Percentiles rank a stretch among this genome's conserved stretches.
Evolutionary conservation across 2,888 invertebrate species (phyloP).

Genomic region (Lithophane ornitopus): DNA sequence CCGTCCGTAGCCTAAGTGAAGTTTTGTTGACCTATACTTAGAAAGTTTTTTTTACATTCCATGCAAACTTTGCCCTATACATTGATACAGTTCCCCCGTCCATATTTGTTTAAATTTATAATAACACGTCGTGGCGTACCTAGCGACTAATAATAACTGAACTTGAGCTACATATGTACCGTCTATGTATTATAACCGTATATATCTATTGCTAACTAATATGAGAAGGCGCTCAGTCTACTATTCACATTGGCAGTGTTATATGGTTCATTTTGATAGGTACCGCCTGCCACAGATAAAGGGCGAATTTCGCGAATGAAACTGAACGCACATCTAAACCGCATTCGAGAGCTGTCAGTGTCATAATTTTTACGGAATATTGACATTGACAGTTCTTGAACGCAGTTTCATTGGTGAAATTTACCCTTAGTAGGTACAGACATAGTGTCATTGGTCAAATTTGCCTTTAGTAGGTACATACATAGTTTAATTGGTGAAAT

Average conservation of each 20-base stretch:
- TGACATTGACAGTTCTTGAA: background rate
- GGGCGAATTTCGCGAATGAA: no score
- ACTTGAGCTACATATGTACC: conserved; percentile 51
- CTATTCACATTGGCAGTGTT: conserved; percentile 76
- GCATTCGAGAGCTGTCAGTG: no score
- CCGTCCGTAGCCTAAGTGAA: no score
- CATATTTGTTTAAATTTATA: conserved; percentile 35
- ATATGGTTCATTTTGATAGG: conserved; percentile 41
- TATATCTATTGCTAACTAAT: conserved; percentile 68
- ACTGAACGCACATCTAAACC: no score
- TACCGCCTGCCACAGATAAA: conserved; percentile 19
- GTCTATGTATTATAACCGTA: conserved; percentile 41
- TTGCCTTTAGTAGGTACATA: no score
- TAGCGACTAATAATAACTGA: conserved; percentile 56
- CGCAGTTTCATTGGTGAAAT: background rate
- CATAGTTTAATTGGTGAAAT: background rate
- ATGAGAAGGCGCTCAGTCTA: conserved; percentile 74
- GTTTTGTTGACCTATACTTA: background rate
- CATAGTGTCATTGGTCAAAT: no score
- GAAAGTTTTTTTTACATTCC: background rate
- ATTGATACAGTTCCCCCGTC: conserved; percentile 23
- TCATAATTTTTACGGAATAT: no score
- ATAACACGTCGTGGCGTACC: conserved; percentile 42
- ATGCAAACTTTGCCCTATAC: background rate
- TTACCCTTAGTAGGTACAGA: background rate